Evolutionary conservation across 2,888 invertebrate species (phyloP).

Genomic region (Caenorhabditis sp.): DNA sequence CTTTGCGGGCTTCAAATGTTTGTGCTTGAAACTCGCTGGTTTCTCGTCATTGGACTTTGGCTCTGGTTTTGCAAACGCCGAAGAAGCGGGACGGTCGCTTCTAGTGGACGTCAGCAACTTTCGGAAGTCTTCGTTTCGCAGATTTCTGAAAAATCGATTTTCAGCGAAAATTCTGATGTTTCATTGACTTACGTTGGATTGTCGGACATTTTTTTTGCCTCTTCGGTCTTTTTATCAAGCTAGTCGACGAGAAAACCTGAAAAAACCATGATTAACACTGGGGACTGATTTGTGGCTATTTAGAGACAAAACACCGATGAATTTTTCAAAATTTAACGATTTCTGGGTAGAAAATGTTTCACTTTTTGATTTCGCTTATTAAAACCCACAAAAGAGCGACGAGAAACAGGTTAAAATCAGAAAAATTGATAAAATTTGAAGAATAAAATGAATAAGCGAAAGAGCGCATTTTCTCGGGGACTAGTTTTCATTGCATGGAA

Average conservation of each 20-base stretch:
- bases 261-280: background rate
- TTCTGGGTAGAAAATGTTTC: no score
- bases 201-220: slow-evolving; percentile 21
- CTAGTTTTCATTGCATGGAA: no score
- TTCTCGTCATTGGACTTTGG: slow-evolving; percentile 35
- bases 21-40: slow-evolving; percentile 62
- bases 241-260: background rate
- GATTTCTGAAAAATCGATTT: slow-evolving; percentile 61
- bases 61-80: slow-evolving; percentile 38
- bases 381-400: no score
- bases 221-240: background rate
- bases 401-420: no score
- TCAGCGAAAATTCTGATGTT: background rate
- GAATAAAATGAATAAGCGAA: no score
- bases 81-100: slow-evolving; percentile 56
- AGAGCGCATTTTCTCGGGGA: no score
- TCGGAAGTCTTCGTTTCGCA: slow-evolving; percentile 81
- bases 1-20: slow-evolving; percentile 65
- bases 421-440: background rate
- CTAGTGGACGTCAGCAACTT: slow-evolving; percentile 76
- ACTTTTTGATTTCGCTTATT: no score
- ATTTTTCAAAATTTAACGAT: no score
- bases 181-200: slow-evolving; percentile 37
- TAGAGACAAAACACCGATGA: no score
- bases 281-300: no score